A percentile compares a stretch with the other conserved stretches of the same genome.
These are phyloP conservation scores for Craterocephalus amniculus DNA, from an alignment of 2,797 vertebrate genomes.

Conservation along the genomic window DNA sequence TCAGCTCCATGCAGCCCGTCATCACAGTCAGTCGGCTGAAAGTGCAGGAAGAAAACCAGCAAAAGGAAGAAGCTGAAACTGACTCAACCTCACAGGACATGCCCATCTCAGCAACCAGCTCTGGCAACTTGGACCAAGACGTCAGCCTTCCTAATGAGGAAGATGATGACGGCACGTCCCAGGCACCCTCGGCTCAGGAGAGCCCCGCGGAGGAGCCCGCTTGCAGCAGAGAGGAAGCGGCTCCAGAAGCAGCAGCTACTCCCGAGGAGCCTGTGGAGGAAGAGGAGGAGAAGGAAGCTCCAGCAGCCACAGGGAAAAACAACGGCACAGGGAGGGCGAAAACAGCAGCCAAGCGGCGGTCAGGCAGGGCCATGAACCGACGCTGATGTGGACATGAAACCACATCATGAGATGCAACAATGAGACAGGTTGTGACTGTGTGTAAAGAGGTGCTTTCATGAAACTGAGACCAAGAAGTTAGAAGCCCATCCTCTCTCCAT, in stretches of 20 bases:
- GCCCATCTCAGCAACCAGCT: slow-evolving; percentile 21
- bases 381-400: slow-evolving; percentile 57
- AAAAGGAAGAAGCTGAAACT: slow-evolving; percentile 22
- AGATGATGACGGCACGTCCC: slow-evolving; percentile 16
- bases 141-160: slow-evolving; percentile 6
- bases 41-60: slow-evolving; percentile 27
- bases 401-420: slow-evolving; percentile 16
- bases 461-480: slow-evolving; percentile 52
- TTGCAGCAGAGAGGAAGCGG: slow-evolving; percentile 32
- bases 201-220: slow-evolving; percentile 29
- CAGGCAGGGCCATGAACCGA: slow-evolving; percentile 69
- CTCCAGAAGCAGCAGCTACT: slow-evolving; percentile 6
- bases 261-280: slow-evolving; percentile 49
- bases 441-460: slow-evolving; percentile 46
- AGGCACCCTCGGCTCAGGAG: slow-evolving; percentile 22
- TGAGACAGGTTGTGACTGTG: slow-evolving; percentile 21
- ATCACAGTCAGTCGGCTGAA: slow-evolving; percentile 28
- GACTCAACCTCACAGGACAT: slow-evolving; percentile 27
- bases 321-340: slow-evolving; percentile 58
- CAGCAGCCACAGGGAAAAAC: slow-evolving; percentile 51
- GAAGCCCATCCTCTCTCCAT: slow-evolving; percentile 14
- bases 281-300: slow-evolving; percentile 40
- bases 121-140: slow-evolving; percentile 27
- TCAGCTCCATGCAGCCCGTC: slow-evolving; percentile 27
- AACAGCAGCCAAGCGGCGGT: slow-evolving; percentile 68